Conservation (phyloP, 2,888 invertebrate genomes). For the Parnassius smintheus region DNA sequence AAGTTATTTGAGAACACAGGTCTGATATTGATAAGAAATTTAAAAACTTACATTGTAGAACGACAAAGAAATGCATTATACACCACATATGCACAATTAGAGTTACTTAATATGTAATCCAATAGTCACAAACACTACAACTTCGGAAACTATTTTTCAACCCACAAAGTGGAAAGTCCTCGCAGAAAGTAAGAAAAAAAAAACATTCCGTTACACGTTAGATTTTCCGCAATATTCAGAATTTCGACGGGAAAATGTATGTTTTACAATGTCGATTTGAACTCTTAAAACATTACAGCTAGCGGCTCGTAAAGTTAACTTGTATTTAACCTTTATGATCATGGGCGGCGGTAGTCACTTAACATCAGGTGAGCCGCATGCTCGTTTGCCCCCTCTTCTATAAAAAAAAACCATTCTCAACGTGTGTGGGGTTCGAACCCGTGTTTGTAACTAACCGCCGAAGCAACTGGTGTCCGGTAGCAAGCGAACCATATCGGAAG, state of each 20-base stretch:
- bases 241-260: too few species aligned
- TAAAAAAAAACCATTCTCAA: constrained; percentile 44
- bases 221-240: too few species aligned
- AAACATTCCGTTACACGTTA: neutral
- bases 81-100: too few species aligned
- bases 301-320: constrained; percentile 29
- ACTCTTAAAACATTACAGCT: constrained; percentile 29
- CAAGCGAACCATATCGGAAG: too few species aligned
- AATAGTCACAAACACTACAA: constrained; percentile 16
- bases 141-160: constrained; percentile 8
- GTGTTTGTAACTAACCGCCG: too few species aligned
- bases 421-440: constrained; percentile 55
- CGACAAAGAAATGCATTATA: constrained; percentile 27
- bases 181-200: constrained; percentile 5
- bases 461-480: too few species aligned
- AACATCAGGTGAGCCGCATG: too few species aligned
- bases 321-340: too few species aligned
- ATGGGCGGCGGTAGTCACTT: too few species aligned
- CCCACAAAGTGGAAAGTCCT: constrained; percentile 8
- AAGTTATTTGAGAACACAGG: neutral
- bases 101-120: constrained; percentile 1
- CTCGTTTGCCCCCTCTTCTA: too few species aligned
- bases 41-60: constrained; percentile 33
- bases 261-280: too few species aligned
- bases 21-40: too few species aligned